Percentiles rank a stretch among this genome's conserved stretches.
phyloP scores from a whole-genome alignment of 2,113 vertebrate genomes.

The Embiotoca jacksoni region DNA sequence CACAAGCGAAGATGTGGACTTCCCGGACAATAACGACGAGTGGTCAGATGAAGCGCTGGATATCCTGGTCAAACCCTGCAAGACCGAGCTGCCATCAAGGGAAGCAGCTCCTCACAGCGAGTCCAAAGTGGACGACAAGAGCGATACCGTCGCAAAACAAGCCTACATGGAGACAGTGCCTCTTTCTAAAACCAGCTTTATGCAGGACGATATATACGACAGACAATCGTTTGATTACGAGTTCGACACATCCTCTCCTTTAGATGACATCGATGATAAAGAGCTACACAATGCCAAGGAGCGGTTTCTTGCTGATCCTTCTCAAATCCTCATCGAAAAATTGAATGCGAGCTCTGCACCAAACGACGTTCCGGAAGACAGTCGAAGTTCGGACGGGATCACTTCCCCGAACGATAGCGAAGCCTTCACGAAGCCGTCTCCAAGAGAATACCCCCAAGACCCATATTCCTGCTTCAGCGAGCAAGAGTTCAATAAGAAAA shows the following conservation, averaged over 20 bases:
- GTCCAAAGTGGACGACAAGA: slow-evolving; percentile 58
- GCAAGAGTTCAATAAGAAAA: slow-evolving; percentile 29
- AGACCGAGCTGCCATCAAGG: slow-evolving; percentile 38
- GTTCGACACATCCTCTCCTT: slow-evolving; percentile 46
- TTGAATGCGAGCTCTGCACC: slow-evolving; percentile 22
- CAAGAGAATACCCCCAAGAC: slow-evolving; percentile 63
- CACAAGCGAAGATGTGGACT: slow-evolving; percentile 65
- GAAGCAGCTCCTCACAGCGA: slow-evolving; percentile 28
- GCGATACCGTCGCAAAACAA: slow-evolving; percentile 38
- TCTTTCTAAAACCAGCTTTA: slow-evolving; percentile 56
- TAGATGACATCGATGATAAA: slow-evolving; percentile 55
- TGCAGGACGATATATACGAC: slow-evolving; percentile 75
- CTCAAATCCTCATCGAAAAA: slow-evolving; percentile 42
- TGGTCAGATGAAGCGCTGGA: slow-evolving; percentile 71
- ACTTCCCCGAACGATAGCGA: slow-evolving; percentile 40
- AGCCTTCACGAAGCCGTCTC: slow-evolving; percentile 34
- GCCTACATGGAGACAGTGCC: neutral
- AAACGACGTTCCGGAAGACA: slow-evolving; percentile 16
- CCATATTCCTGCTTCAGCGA: slow-evolving; percentile 71
- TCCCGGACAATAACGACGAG: slow-evolving; percentile 71
- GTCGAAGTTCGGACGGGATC: slow-evolving; percentile 6
- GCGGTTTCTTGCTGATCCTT: slow-evolving; percentile 54
- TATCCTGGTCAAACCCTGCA: slow-evolving; percentile 50
- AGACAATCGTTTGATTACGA: slow-evolving; percentile 76
- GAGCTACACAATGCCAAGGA: slow-evolving; percentile 52